Conservation (phyloP, 2,888 invertebrate genomes). For the Aromia moschata region DNA sequence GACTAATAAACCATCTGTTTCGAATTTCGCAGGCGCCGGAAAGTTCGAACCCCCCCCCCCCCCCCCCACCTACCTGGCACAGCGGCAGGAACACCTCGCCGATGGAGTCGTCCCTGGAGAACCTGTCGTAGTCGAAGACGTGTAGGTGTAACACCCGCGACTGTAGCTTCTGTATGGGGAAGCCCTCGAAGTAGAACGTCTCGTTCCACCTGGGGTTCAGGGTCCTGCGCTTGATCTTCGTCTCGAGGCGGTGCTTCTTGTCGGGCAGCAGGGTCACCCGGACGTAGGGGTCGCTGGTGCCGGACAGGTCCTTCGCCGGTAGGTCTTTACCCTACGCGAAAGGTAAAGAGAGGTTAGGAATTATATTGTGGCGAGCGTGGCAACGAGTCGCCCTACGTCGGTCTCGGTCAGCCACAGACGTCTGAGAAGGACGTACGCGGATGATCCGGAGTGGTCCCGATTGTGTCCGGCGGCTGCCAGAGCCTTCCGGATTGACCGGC, state of each 20-base stretch:
- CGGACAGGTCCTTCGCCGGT: slow-evolving; percentile 92
- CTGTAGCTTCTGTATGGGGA: slow-evolving; percentile 92
- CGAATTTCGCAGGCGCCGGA: too few relatives aligned
- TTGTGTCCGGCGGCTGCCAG: too few relatives aligned
- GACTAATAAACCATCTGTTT: too few relatives aligned
- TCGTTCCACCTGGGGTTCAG: slow-evolving; percentile 94
- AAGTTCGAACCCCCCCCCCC: too few relatives aligned
- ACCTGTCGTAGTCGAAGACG: slow-evolving; percentile 94
- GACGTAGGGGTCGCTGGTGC: slow-evolving; percentile 92
- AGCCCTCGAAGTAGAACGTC: slow-evolving; percentile 94
- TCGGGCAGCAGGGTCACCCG: slow-evolving; percentile 89
- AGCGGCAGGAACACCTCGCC: slow-evolving; percentile 92
- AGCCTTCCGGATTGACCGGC: too few relatives aligned
- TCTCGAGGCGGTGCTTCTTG: slow-evolving; percentile 91
- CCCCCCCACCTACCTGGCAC: slow-evolving; percentile 88
- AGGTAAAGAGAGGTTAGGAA: too few relatives aligned
- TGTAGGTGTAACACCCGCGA: slow-evolving; percentile 91
- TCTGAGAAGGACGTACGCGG: too few relatives aligned
- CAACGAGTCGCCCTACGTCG: too few relatives aligned
- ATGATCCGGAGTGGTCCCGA: too few relatives aligned
- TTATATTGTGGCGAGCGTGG: too few relatives aligned
- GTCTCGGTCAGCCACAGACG: too few relatives aligned
- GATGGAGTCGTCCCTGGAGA: slow-evolving; percentile 93
- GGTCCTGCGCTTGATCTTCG: slow-evolving; percentile 90
- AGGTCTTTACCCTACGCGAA: slow-evolving; percentile 84